A percentile compares a stretch with the other conserved stretches of the same genome.
phyloP scores from a whole-genome alignment of 1,140 invertebrate genomes.

The Thalassaphorura encarpata region DNA sequence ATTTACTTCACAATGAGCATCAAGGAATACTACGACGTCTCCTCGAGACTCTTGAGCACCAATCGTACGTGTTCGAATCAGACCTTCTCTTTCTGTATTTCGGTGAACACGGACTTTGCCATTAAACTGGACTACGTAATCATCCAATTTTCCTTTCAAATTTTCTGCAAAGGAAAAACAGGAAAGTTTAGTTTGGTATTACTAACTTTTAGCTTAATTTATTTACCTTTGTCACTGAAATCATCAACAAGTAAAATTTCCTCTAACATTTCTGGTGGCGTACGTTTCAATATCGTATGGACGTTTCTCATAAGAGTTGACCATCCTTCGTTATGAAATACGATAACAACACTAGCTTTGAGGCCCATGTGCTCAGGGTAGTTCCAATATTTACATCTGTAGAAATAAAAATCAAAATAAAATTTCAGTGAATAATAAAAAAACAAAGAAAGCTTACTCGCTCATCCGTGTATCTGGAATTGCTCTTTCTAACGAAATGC shows the following conservation, averaged over 20 bases:
- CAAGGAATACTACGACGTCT: constrained; percentile 95
- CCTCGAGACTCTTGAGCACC: constrained; percentile 88
- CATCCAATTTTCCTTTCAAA: constrained; percentile 74
- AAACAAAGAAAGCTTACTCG: constrained; percentile 63
- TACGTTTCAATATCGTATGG: constrained; percentile 68
- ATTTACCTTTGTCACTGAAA: constrained; percentile 80
- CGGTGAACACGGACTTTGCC: constrained; percentile 80
- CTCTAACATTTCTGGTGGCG: constrained; percentile 78
- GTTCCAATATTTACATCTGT: constrained; percentile 91
- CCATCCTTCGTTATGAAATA: constrained; percentile 98
- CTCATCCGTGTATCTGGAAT: constrained; percentile 76
- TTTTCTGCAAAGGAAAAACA: constrained; percentile 54
- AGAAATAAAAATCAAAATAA: constrained; percentile 15
- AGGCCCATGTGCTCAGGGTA: constrained; percentile 76
- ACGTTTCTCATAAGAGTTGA: constrained; percentile 91
- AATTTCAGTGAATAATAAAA: too few species aligned
- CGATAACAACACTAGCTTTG: constrained; percentile 87
- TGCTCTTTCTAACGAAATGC: constrained; percentile 68
- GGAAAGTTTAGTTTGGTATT: too few species aligned
- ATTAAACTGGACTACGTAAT: constrained; percentile 76
- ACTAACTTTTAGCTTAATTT: too few species aligned
- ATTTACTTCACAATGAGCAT: constrained; percentile 62
- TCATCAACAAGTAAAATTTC: constrained; percentile 98
- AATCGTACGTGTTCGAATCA: constrained; percentile 80
- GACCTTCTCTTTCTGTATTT: constrained; percentile 75